These are phyloP conservation scores for Urocolius indicus DNA, from an alignment of 2,113 vertebrate species.

Conservation along the genomic window DNA sequence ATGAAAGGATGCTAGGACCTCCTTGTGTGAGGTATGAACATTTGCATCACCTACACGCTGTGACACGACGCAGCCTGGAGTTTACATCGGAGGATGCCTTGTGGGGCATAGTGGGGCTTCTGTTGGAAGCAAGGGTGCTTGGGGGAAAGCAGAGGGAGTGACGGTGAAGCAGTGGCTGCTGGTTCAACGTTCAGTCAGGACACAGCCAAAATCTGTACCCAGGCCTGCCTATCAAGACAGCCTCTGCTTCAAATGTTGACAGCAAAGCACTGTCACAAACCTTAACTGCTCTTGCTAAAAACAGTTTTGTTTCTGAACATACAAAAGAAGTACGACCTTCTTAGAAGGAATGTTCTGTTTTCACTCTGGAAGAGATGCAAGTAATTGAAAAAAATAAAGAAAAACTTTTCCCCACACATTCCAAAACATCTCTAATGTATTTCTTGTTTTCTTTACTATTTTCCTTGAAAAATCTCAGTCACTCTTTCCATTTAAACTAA, in stretches of 20 bases:
- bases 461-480: constrained; percentile 3
- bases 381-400: neutral
- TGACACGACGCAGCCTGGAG: neutral
- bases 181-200: neutral
- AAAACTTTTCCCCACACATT: neutral
- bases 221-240: neutral
- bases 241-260: neutral
- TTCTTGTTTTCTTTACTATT: neutral
- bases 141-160: neutral
- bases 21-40: neutral
- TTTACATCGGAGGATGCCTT: neutral
- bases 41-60: neutral
- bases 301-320: neutral
- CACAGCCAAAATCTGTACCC: neutral
- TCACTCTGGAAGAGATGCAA: neutral
- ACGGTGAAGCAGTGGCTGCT: neutral
- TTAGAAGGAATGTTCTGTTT: neutral
- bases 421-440: neutral
- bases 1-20: neutral
- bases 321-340: neutral
- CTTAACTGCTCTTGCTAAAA: neutral
- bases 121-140: neutral
- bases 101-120: neutral
- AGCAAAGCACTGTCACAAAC: neutral
- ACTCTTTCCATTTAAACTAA: neutral